Evolutionary conservation across 2,888 invertebrate genomes (phyloP).

Genomic region (Eupithecia insigniata): DNA sequence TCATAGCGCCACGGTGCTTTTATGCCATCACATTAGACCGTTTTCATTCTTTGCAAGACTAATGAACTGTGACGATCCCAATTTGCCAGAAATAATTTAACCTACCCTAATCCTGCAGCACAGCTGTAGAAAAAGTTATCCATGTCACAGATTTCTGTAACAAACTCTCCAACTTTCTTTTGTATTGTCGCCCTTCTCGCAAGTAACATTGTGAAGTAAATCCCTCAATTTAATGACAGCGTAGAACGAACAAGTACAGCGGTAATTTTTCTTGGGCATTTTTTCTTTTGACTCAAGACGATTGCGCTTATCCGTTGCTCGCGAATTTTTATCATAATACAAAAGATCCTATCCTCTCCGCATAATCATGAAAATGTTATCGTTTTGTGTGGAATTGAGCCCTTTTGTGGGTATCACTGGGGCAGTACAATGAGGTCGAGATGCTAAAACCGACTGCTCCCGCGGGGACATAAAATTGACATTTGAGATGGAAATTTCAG

Average conservation of each 20-base stretch:
- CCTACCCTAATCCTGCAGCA: not conserved
- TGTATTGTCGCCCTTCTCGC: constrained; percentile 11
- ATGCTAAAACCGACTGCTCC: constrained; percentile 51
- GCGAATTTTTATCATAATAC: constrained; percentile 48
- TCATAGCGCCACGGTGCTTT: not conserved
- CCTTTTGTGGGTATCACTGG: constrained; percentile 63
- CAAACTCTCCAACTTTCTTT: constrained; percentile 13
- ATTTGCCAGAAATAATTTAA: not conserved
- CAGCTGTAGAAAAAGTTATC: not conserved
- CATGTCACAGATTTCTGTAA: constrained; percentile 10
- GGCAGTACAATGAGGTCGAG: constrained; percentile 57
- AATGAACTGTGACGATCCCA: not conserved
- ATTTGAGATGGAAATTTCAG: constrained; percentile 39
- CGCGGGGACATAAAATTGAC: constrained; percentile 51
- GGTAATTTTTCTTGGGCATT: constrained; percentile 27
- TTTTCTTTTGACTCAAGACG: constrained; percentile 28
- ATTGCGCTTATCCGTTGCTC: constrained; percentile 29
- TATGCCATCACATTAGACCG: not conserved
- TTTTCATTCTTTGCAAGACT: not conserved
- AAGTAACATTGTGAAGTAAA: constrained; percentile 19
- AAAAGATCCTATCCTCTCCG: constrained; percentile 59
- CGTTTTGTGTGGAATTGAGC: constrained; percentile 65
- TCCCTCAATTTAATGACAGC: constrained; percentile 26
- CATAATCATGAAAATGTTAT: constrained; percentile 72
- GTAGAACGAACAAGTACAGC: constrained; percentile 17